Percentiles rank a stretch among this genome's conserved stretches.
Evolutionary conservation across 1,140 invertebrate genomes (phyloP).

Genomic region (Rhagoletis zephyria): DNA sequence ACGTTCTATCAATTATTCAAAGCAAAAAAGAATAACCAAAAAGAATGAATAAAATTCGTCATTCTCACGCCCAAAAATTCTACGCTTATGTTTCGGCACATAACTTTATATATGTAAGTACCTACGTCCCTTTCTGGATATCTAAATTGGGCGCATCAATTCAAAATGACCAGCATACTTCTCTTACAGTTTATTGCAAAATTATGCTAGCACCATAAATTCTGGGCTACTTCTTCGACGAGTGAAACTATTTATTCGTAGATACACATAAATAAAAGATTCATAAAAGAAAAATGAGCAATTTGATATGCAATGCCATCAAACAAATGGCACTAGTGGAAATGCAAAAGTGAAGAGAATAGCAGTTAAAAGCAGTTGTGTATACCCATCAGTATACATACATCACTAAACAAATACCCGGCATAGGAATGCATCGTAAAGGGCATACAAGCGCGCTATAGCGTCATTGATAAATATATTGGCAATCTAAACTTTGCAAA

Average conservation of each 20-base stretch:
- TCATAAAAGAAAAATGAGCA: too few species aligned
- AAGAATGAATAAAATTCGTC: too few species aligned
- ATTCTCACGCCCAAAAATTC: too few species aligned
- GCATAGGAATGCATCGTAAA: too few species aligned
- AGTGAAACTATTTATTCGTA: neutral
- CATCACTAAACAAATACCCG: too few species aligned
- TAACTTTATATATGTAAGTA: neutral
- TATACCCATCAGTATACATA: too few species aligned
- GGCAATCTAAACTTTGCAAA: too few species aligned
- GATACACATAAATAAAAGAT: neutral
- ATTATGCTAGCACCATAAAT: conserved; percentile 1
- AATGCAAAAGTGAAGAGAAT: neutral
- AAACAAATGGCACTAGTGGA: neutral
- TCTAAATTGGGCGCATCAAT: neutral
- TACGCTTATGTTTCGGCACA: too few species aligned
- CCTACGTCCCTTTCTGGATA: neutral
- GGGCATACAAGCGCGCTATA: too few species aligned
- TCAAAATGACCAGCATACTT: conserved; percentile 6
- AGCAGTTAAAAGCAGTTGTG: neutral
- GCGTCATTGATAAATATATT: too few species aligned
- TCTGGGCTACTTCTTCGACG: neutral
- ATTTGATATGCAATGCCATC: neutral
- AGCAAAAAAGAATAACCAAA: too few species aligned
- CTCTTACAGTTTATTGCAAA: conserved; percentile 33
- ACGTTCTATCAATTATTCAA: too few species aligned